phyloP scores from a whole-genome alignment of 2,888 invertebrate species.

The Podabrus alpinus region DNA sequence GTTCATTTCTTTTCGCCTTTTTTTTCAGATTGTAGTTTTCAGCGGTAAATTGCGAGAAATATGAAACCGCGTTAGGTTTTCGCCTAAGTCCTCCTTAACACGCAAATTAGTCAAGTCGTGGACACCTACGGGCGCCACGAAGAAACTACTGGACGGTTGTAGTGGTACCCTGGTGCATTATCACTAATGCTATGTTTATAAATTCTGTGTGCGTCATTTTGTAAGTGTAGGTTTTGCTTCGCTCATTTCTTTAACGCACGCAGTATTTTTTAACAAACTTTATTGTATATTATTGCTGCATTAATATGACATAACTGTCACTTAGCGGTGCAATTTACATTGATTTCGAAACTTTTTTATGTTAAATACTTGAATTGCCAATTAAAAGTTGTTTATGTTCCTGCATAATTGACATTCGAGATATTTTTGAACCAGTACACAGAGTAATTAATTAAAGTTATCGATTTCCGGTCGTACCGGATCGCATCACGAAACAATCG shows the following conservation, averaged over 20 bases:
- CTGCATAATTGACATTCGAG: not conserved
- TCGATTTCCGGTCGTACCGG: not conserved
- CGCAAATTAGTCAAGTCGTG: not conserved
- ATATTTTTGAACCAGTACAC: not conserved
- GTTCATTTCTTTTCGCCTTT: not conserved
- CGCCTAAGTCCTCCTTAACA: slow-evolving; percentile 2
- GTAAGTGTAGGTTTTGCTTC: slow-evolving; percentile 28
- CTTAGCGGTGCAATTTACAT: not conserved
- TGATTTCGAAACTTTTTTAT: not conserved
- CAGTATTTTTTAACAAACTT: not conserved
- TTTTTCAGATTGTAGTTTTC: not conserved
- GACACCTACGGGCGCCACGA: not conserved
- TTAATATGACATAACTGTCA: not conserved
- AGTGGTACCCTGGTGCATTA: slow-evolving; percentile 29
- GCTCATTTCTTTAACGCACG: slow-evolving; percentile 7
- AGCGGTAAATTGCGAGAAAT: not conserved
- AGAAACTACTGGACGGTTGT: slow-evolving; percentile 21
- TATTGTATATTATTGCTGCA: not conserved
- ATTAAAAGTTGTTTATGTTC: not conserved
- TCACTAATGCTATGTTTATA: slow-evolving; percentile 34
- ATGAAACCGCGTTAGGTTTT: not conserved
- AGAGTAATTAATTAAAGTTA: not conserved
- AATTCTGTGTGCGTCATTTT: slow-evolving; percentile 35
- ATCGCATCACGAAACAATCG: not conserved
- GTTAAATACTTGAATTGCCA: not conserved